Evolutionary conservation across 2,888 invertebrate genomes (phyloP).

Genomic region (Sipha maydis): DNA sequence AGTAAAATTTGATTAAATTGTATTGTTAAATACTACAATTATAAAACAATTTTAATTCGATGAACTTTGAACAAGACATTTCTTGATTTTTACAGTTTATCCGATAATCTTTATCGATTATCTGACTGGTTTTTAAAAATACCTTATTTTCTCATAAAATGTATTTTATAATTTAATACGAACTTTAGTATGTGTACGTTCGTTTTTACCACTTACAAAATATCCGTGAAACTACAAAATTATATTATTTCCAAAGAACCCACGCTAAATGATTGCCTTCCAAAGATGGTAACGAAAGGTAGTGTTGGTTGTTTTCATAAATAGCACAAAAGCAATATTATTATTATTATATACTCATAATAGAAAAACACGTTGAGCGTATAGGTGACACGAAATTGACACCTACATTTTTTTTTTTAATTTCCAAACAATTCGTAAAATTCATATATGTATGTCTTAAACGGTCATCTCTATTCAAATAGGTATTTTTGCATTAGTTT

Average conservation of each 20-base stretch:
- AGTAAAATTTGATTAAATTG: too few relatives aligned
- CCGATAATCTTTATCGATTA: neutral
- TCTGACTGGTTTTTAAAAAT: neutral
- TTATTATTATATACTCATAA: conserved; percentile 40
- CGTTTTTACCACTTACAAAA: neutral
- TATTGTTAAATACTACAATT: neutral
- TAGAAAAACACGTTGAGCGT: conserved; percentile 26
- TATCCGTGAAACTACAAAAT: conserved; percentile 52
- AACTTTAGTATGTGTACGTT: neutral
- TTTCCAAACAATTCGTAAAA: conserved; percentile 33
- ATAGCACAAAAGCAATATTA: neutral
- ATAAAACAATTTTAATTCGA: neutral
- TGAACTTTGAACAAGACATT: neutral
- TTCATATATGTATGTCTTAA: neutral
- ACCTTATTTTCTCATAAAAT: neutral
- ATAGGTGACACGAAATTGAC: conserved; percentile 48
- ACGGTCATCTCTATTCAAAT: conserved; percentile 44
- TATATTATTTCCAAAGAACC: conserved; percentile 32
- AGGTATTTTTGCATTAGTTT: conserved; percentile 47
- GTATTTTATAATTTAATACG: neutral
- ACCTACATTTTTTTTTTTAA: conserved; percentile 38
- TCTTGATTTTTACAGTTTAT: too few relatives aligned
- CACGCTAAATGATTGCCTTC: conserved; percentile 37
- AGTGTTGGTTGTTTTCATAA: conserved; percentile 17
- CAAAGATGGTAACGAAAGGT: conserved; percentile 40